phyloP scores from a whole-genome alignment of 2,113 vertebrate species.

The Seriola rivoliana region DNA sequence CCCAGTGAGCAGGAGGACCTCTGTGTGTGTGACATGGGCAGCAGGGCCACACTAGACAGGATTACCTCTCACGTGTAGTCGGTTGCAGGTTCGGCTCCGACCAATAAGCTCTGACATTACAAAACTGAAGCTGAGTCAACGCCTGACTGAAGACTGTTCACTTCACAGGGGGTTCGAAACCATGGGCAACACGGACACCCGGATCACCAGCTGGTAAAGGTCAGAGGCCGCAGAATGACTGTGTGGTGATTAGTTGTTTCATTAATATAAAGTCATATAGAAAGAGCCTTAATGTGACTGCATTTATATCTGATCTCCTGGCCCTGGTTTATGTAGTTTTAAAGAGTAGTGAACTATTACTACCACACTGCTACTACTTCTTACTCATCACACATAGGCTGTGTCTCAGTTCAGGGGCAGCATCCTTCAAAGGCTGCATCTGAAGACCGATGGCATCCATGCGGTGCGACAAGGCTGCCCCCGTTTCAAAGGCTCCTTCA shows the following conservation, averaged over 20 bases:
- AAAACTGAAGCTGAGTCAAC: slow-evolving; percentile 21
- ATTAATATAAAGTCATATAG: no score
- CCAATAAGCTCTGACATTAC: slow-evolving; percentile 37
- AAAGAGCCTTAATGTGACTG: no score
- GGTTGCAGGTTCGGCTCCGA: slow-evolving; percentile 20
- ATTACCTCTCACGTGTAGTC: slow-evolving; percentile 69
- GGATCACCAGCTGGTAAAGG: not conserved
- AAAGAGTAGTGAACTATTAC: no score
- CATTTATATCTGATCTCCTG: no score
- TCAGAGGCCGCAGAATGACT: no score
- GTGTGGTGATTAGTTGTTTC: no score
- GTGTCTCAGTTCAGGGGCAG: no score
- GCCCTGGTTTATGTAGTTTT: no score
- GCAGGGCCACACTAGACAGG: slow-evolving; percentile 31
- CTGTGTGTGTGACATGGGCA: slow-evolving; percentile 5
- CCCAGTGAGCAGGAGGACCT: slow-evolving; percentile 27
- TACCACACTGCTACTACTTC: not conserved
- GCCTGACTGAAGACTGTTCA: not conserved
- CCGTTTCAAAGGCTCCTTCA: no score
- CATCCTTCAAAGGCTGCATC: no score
- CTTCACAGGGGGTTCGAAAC: not conserved
- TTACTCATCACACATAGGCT: not conserved
- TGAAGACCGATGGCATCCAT: no score
- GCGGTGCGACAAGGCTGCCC: no score
- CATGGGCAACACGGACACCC: not conserved